phyloP scores from a whole-genome alignment of 2,113 vertebrate genomes.

The Poicephalus gulielmi region DNA sequence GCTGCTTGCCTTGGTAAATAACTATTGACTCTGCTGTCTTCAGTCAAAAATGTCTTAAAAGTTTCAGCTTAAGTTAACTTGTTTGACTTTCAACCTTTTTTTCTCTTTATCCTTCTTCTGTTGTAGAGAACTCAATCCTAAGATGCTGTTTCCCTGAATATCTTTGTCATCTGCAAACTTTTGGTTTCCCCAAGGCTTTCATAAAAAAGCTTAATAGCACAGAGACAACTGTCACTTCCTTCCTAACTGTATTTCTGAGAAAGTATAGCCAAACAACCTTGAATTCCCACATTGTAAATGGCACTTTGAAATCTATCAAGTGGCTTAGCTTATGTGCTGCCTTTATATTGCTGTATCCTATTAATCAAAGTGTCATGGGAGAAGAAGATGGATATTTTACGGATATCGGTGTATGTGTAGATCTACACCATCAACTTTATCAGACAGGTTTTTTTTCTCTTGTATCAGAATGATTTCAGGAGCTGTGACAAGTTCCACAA shows the following conservation, averaged over 20 bases:
- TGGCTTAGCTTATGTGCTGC: background rate
- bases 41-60: background rate
- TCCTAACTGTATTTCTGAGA: background rate
- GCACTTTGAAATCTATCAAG: background rate
- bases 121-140: background rate
- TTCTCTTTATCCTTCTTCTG: background rate
- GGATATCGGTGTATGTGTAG: background rate
- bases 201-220: background rate
- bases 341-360: background rate
- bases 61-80: background rate
- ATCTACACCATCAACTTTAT: background rate
- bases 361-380: background rate
- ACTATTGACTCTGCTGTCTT: background rate
- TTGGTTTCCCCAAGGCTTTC: background rate
- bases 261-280: background rate
- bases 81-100: background rate
- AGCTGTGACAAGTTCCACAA: background rate
- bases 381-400: background rate
- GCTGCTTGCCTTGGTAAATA: background rate
- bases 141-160: background rate
- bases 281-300: background rate
- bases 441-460: background rate
- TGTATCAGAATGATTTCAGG: background rate
- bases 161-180: background rate
- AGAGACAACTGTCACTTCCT: conserved; percentile 16